Conservation (phyloP, 2,797 vertebrate species). For the Ambastaia sidthimunki region DNA sequence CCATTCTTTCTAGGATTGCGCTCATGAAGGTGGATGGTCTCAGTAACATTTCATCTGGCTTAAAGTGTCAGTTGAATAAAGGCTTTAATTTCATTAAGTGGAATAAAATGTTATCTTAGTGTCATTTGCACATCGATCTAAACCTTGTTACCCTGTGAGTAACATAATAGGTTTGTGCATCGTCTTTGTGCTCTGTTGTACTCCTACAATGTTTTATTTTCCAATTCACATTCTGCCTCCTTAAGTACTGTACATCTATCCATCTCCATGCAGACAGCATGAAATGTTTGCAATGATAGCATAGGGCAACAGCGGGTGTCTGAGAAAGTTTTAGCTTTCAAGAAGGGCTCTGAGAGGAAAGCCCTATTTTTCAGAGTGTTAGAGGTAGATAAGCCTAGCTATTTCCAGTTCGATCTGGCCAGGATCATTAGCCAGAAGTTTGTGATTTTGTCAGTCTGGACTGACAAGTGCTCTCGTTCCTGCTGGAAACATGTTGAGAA, state of each 20-base stretch:
- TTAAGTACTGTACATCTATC: conserved; percentile 54
- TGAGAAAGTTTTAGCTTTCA: conserved; percentile 60
- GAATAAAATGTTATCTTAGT: conserved; percentile 33
- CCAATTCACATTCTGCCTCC: conserved; percentile 49
- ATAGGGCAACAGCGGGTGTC: conserved; percentile 59
- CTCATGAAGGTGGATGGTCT: background rate
- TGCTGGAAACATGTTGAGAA: background rate
- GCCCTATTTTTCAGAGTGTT: conserved; percentile 36
- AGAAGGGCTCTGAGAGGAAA: conserved; percentile 51
- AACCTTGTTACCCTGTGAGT: conserved; percentile 29
- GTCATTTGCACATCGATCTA: conserved; percentile 8
- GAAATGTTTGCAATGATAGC: conserved; percentile 61
- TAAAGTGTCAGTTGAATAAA: conserved; percentile 3
- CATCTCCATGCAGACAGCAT: conserved; percentile 52
- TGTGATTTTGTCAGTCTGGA: conserved; percentile 12
- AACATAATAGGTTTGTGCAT: conserved; percentile 6
- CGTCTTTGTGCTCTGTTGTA: conserved; percentile 14
- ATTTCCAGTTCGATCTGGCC: conserved; percentile 51
- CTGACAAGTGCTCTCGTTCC: conserved; percentile 9
- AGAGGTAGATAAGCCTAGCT: conserved; percentile 49
- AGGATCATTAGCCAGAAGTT: conserved; percentile 40
- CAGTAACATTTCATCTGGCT: background rate
- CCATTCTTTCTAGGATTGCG: background rate
- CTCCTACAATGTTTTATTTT: conserved; percentile 41
- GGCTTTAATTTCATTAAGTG: conserved; percentile 2